Evolutionary conservation across 1,140 invertebrate species (phyloP), one percentile per base, ranked within the genome.

Genomic region (Hyposmocoma kahamanoa): DNA sequence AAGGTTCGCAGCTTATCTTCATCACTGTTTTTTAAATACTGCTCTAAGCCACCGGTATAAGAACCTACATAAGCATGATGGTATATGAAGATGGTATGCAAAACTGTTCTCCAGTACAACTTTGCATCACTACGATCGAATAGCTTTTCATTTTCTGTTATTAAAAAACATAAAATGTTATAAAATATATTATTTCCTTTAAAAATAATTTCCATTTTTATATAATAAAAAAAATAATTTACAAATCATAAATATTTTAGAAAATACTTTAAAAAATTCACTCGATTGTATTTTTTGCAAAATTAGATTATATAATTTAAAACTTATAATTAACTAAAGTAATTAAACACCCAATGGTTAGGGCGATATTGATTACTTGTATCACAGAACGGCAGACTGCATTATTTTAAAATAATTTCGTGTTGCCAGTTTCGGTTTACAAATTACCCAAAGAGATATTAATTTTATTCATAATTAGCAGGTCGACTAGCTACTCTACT

Each of bases 71-170:
- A 73, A 0, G 20, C 17, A 30, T 83, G 69, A 9, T 83, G 78
- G 0, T 69, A 24, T 0, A 72, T 38, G 1, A 47, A 51, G 34
- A 78, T 53, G 9, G 68, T 43, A 41, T 80, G 78, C 4, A 68
- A 59, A 1, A 80, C 76, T 0, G 78, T 82, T 6, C 60, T 62
- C 78, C 76, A 82, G 36, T 82, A 82, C 34, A 80, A 42, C 28
- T 55, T 67, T 0, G 66, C 53, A 11, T 82, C 78, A 57, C 62
- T 80, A 10, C 70, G 55, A 53, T 80, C 68, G 17, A 82, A 82
- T 9, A 80, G 53, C 39, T 82, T 82, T 42, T 82, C 78, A 48
- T 82, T 82, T 59, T 82, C 74, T 2, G 74, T 80, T 39, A 80
- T 82, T 3, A 82, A 56, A 54, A 82, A 78, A 53, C 78, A 82